phyloP scores from a whole-genome alignment of 2,797 vertebrate genomes.

The Gambelia wislizenii region DNA sequence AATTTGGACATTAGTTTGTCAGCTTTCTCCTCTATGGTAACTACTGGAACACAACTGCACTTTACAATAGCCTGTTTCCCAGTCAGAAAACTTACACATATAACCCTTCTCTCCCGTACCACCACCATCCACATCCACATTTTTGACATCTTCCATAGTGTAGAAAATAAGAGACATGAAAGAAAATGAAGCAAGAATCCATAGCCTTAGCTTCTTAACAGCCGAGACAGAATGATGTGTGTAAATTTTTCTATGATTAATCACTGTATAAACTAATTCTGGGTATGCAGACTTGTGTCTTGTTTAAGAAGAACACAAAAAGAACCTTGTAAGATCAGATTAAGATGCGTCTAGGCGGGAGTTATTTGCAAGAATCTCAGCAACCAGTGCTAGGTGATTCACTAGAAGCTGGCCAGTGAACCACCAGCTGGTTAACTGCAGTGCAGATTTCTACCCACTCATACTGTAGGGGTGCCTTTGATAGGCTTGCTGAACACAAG shows the following conservation, averaged over 20 bases:
- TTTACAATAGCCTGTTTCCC: neutral
- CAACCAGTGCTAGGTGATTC: neutral
- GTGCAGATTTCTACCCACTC: neutral
- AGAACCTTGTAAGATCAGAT: neutral
- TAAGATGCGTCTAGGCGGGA: neutral
- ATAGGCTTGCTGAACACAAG: neutral
- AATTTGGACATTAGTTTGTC: neutral
- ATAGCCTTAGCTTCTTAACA: neutral
- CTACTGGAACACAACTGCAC: neutral
- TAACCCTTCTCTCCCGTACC: neutral
- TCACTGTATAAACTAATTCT: neutral
- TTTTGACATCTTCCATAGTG: neutral
- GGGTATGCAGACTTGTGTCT: neutral
- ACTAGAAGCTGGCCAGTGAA: neutral
- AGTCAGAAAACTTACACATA: neutral
- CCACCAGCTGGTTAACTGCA: neutral
- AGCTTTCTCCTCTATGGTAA: neutral
- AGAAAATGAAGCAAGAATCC: neutral
- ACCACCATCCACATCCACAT: too few relatives aligned
- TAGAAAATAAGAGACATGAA: neutral
- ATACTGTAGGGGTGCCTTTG: neutral
- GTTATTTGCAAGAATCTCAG: neutral
- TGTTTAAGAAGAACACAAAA: neutral
- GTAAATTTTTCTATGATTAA: neutral
- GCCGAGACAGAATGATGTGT: neutral